phyloP scores from a whole-genome alignment of 2,113 vertebrate genomes.

The Phaethon lepturus region DNA sequence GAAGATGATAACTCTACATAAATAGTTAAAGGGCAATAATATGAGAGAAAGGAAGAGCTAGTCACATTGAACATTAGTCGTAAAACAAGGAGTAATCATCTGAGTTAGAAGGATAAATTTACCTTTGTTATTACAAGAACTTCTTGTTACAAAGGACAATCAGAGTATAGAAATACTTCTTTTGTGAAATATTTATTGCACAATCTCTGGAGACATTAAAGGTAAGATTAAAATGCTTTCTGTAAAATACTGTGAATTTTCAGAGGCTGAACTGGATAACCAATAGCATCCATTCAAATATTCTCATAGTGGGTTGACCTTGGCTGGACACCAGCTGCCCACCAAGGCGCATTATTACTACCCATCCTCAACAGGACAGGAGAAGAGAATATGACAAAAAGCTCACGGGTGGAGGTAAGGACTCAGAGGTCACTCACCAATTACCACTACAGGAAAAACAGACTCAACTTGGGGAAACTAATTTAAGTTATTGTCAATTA shows the following conservation, averaged over 20 bases:
- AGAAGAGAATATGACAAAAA: not conserved
- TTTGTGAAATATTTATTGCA: not conserved
- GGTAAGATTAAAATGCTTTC: not conserved
- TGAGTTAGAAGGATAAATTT: conserved; percentile 1
- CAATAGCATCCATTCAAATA: not conserved
- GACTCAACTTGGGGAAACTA: fast-evolving
- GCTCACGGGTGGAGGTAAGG: fast-evolving
- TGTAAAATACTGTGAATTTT: not conserved
- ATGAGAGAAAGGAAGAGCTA: not conserved
- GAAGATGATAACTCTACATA: not conserved
- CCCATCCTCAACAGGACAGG: fast-evolving
- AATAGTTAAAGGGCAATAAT: not conserved
- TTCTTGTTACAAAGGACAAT: not conserved
- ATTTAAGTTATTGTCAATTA: not conserved
- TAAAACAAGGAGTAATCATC: not conserved
- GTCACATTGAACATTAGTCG: not conserved
- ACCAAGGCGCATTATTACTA: not conserved
- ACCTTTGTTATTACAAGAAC: not conserved
- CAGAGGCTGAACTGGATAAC: not conserved
- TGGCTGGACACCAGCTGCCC: fast-evolving
- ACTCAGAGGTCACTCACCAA: not conserved
- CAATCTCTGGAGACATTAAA: not conserved
- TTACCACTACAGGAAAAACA: not conserved
- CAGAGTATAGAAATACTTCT: not conserved
- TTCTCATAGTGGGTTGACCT: not conserved